A percentile compares a stretch with the other conserved stretches of the same genome.
These are phyloP conservation scores for Nasonovia ribisnigri DNA, from an alignment of 2,888 invertebrate species.

Conservation along the genomic window DNA sequence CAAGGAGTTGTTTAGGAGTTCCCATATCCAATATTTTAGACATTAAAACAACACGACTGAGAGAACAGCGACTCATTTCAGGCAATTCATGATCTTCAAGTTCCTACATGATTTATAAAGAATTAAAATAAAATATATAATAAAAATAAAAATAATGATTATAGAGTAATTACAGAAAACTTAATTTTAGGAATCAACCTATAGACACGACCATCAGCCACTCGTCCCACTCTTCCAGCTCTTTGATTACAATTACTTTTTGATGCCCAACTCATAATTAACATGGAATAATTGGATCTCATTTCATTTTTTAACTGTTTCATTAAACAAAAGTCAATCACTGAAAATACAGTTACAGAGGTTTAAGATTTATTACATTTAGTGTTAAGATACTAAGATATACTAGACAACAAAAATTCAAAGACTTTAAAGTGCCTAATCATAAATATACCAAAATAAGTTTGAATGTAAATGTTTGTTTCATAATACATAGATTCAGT, in stretches of 20 bases:
- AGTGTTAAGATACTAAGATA: neutral
- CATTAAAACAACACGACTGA: slow-evolving; percentile 84
- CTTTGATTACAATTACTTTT: slow-evolving; percentile 91
- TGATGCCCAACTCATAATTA: slow-evolving; percentile 89
- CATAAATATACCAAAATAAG: neutral
- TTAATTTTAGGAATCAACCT: slow-evolving; percentile 79
- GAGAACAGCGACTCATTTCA: slow-evolving; percentile 84
- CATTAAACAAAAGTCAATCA: slow-evolving; percentile 94
- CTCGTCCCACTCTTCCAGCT: slow-evolving; percentile 90
- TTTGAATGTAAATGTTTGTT: neutral
- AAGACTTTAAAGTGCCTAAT: neutral
- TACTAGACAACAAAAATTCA: neutral
- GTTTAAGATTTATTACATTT: neutral
- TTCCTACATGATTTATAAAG: neutral
- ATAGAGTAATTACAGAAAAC: slow-evolving; percentile 73
- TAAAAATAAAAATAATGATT: slow-evolving; percentile 68
- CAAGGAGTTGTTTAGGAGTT: slow-evolving; percentile 83
- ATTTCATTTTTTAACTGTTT: slow-evolving; percentile 84
- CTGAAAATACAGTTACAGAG: slow-evolving; percentile 72
- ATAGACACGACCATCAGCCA: slow-evolving; percentile 87
- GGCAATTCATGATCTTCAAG: slow-evolving; percentile 52
- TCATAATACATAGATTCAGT: neutral
- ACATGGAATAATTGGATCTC: slow-evolving; percentile 81
- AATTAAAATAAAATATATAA: neutral
- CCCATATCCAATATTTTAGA: slow-evolving; percentile 87